Evolutionary conservation across 2,113 vertebrate genomes (phyloP), one percentile per base, ranked within the genome.

Genomic region (Guaruba guarouba): DNA sequence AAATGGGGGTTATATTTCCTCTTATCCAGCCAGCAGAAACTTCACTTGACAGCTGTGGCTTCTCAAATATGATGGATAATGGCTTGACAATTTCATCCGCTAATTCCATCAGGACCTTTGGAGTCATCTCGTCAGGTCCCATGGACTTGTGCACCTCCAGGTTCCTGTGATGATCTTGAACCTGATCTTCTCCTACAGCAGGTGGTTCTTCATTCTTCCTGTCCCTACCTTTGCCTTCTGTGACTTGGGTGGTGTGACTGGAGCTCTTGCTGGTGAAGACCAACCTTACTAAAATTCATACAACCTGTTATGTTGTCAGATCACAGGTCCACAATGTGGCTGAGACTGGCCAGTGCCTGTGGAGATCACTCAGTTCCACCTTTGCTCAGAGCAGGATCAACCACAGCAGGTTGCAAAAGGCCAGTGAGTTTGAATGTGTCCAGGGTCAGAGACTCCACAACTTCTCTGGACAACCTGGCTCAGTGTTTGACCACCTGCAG

Each of bases 311-410:
- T 35, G 3, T 13, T 39, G 2, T 27, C 8, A 35, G 44, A 24
- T 62, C 48, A 17, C 5, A 68, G n/a, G 39, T 67, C 5, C 20
- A 52, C 17, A 64, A 7, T 3, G 1, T 6, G 10, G 4, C 18
- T 69, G 69, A 81, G 39, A 17, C 3, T 31, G 10, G 3, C 13
- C 7, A 29, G 24, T 17, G 19, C 10, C 33, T 51, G 15, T 22
- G 13, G 9, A 83, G 9, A 23, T 9, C 0, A 0, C 2, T 22
- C 6, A 44, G 35, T 52, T 22, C 8, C 16, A 24, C 4, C 8
- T 10, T 61, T 33, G 9, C 15, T 71, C 23, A 52, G 13, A 75
- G 23, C 14, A 84, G 29, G 29, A 27, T 44, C n/a, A 49, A 11
- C 29, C 49, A 24, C 20, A 33, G 24, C 33, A 79, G 27, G 5